Evolutionary conservation across 92 coral and sea anemone genomes (phyloP), one percentile per base, ranked within the genome.

Genomic region (Siderastrea siderea): DNA sequence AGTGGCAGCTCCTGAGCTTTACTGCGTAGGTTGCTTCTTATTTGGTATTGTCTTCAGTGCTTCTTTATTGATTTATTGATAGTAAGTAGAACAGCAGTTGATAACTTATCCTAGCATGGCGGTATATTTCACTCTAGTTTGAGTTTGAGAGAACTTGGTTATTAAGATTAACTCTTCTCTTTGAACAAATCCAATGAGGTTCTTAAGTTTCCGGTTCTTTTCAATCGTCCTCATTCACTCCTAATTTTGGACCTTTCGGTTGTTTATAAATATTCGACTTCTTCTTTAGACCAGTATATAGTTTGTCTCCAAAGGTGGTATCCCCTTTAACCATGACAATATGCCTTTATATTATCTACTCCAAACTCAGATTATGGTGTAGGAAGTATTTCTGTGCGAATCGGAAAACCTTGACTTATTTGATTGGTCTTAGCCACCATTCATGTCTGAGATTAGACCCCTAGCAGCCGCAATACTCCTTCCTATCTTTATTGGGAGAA

Each of bases 81-180:
- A 68, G 79, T 47, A 59, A 59, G 12, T 47, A 68, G 85, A 67
- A 81, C 76, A 81, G 86, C 77, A 69, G 79, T 50, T 74, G 46
- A 15, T 49, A 74, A 51, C 60, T 26, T 50, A 65, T 50, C 84
- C 74, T 50, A 80, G 62, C 84, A 65, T 63, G 38, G 62, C 65
- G 84, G 46, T 44, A 43, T 7, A 38, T 3, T 79, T 79, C 47
- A 80, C 75, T 80, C 46, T 38, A 45, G 52, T 67, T 69, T 81
- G 66, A 81, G 85, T 81, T 81, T 68, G 85, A 53, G 76, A 48
- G 46, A 78, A 79, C 13, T 44, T 9, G 61, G 48, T 53, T 47
- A 49, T 38, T 75, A 26, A 26, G 38, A 26, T 62, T 62, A 63
- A 80, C 45, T 51, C 47, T 19, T 51, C 44, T 46, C 74, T 38